Base-by-base conservation (phyloP, 2,888 invertebrate genomes). In the Eustalomyia histrio region DNA sequence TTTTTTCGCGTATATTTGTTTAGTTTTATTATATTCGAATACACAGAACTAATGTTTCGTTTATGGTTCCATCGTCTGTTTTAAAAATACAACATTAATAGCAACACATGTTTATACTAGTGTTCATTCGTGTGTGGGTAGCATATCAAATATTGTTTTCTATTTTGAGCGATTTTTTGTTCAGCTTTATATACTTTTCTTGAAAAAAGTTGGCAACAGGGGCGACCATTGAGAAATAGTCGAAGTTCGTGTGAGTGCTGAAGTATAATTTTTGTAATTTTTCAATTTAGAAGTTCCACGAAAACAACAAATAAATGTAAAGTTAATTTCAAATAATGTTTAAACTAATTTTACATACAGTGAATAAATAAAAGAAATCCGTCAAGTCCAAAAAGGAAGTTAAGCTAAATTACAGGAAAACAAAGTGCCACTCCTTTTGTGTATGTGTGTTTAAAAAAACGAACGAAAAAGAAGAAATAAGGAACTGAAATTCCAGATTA, bases 361-460 rank as follows among this genome's bases (percentile, higher is more conserved):
- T 29, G 3, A 29, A 29, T 29, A 29, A 29, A 29, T 29, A 29
- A 29, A 29, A 29, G 1, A 29, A 29, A 29, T 29, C 29, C 24
- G 5, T 24, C 50, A 39, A 50, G 55, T 60, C 10, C 21, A 24
- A 24, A 39, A 69, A 69, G 29, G 73, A 63, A 65, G 18, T 63
- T 63, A 7, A 53, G 17, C 21, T 57, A 6, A 76, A 24, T 69
- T 71, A 74, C 50, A 76, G 39, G 63, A 67, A 76, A 57, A 81
- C 60, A 81, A 83, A 84, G 83, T 83, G 84, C 83, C 84, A 84
- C 83, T 84, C 84, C 84, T 84, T 84, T 79, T 80, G 78, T 76
- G 79, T 79, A 78, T 81, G 81, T 81, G 82, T 76, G 55, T 75
- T 76, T 71, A 67, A 73, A 72, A 78, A 52, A 78, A 78, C 67